These are phyloP conservation scores for Drosophila tani DNA, from an alignment of 1,140 invertebrate genomes.

Conservation along the genomic window DNA sequence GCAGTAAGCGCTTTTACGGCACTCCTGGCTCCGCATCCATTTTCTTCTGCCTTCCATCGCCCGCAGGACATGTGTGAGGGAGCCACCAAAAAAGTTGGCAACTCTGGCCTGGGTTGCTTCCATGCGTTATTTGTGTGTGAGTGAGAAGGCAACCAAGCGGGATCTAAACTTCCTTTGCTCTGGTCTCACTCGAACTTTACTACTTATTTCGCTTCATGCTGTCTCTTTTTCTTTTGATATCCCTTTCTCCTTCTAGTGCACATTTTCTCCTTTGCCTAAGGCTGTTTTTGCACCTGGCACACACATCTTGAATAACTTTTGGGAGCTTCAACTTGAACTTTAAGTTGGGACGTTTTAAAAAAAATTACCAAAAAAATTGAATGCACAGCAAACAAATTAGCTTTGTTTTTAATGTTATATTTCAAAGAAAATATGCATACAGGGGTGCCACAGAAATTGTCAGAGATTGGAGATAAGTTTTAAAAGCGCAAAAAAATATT, in stretches of 20 bases:
- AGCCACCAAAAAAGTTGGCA: conserved; percentile 33
- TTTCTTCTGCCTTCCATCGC: not conserved
- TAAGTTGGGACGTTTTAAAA: conserved; percentile 18
- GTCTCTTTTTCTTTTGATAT: not conserved
- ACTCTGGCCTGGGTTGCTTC: conserved; percentile 22
- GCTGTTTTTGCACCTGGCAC: conserved; percentile 61
- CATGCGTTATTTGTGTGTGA: conserved; percentile 8
- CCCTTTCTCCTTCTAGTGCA: no score
- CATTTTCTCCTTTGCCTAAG: not conserved
- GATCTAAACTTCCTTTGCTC: conserved; percentile 27
- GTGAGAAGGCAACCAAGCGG: conserved; percentile 26
- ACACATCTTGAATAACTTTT: conserved; percentile 30
- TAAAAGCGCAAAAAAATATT: not conserved
- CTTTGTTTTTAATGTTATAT: not conserved
- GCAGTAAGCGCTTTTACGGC: conserved; percentile 45
- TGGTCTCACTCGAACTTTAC: not conserved
- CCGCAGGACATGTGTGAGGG: not conserved
- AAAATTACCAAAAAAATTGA: conserved; percentile 8
- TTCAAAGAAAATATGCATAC: not conserved
- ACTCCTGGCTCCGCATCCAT: not conserved
- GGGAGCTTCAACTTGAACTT: conserved; percentile 46
- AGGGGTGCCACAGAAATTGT: not conserved
- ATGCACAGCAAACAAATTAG: not conserved
- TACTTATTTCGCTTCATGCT: not conserved
- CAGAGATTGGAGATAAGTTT: not conserved